Conservation (phyloP, 2,797 vertebrate genomes). For the Oophaga sylvatica region DNA sequence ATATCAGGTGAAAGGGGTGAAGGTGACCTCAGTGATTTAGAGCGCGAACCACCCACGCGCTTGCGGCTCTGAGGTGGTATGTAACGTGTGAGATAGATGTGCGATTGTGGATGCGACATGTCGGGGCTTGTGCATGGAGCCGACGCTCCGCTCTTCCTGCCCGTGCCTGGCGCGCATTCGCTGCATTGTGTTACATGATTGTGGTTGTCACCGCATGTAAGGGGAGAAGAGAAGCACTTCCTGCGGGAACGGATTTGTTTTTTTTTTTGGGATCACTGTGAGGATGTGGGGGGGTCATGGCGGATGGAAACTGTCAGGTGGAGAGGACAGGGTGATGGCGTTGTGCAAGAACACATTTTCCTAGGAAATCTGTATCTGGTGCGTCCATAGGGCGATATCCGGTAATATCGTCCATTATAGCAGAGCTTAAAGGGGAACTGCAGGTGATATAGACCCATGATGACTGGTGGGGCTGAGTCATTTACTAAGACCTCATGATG, state of each 20-base stretch:
- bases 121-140: slow-evolving; percentile 21
- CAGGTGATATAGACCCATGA: background rate
- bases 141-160: background rate
- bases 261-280: background rate
- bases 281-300: background rate
- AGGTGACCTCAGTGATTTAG: background rate
- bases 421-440: background rate
- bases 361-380: background rate
- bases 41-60: background rate
- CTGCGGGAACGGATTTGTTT: background rate
- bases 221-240: background rate
- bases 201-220: background rate
- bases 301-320: background rate
- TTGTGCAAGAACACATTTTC: background rate
- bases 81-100: background rate
- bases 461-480: background rate
- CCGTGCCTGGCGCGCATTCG: background rate
- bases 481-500: background rate
- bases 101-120: background rate
- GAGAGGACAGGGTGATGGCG: background rate
- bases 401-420: background rate
- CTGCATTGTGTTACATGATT: slow-evolving; percentile 4
- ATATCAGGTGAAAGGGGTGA: background rate
- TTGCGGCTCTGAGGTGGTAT: background rate
- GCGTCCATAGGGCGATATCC: background rate